phyloP scores from a whole-genome alignment of 53 echinoderm and acorn worm species.

The Paracentrotus lividus region DNA sequence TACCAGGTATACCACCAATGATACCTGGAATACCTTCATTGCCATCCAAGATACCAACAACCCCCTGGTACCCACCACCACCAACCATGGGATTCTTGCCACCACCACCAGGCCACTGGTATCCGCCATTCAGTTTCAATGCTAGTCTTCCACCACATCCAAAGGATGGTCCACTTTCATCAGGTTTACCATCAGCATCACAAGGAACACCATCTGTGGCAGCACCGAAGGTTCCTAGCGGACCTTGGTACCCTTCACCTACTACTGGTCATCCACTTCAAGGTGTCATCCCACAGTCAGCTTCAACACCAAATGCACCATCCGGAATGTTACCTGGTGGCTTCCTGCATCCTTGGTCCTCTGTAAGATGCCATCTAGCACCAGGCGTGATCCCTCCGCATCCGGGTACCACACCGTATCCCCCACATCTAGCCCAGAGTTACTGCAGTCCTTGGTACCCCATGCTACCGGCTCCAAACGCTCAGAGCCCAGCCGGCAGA shows the following conservation, averaged over 20 bases:
- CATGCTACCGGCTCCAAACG: background rate
- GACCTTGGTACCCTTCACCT: background rate
- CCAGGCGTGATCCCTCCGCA: background rate
- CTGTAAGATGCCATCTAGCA: background rate
- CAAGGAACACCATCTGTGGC: background rate
- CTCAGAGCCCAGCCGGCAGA: background rate
- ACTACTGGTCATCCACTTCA: background rate
- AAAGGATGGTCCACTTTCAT: background rate
- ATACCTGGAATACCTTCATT: background rate
- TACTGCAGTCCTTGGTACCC: conserved; percentile 7
- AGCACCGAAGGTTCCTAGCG: background rate
- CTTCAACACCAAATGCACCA: background rate
- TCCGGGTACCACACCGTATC: background rate
- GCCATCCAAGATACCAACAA: background rate
- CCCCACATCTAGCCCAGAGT: background rate
- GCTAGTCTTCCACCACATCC: conserved; percentile 18
- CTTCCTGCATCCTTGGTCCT: background rate
- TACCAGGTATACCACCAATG: background rate
- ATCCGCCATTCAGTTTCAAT: background rate
- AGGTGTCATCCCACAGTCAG: conserved; percentile 3
- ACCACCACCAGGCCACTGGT: conserved; percentile 17
- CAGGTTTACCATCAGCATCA: conserved; percentile 4
- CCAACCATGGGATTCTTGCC: conserved; percentile 42
- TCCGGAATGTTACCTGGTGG: background rate
- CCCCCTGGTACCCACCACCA: conserved; percentile 12